Evolutionary conservation across 2,113 vertebrate species (phyloP).

Genomic region (Dromaius novaehollandiae): DNA sequence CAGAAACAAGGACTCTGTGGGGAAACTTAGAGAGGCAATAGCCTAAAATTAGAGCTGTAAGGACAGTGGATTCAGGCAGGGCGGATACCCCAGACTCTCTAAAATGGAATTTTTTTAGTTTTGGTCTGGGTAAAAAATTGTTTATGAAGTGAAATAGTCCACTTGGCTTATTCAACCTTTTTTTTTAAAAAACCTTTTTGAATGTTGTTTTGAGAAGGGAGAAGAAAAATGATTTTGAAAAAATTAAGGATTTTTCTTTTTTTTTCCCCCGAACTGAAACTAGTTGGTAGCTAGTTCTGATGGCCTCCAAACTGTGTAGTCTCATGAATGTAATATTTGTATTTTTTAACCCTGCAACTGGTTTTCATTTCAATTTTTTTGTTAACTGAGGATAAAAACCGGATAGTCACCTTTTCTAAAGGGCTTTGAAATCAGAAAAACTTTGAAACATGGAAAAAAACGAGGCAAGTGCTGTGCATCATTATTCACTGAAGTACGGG

Average conservation of each 20-base stretch:
- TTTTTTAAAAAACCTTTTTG: neutral
- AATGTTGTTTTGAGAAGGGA: neutral
- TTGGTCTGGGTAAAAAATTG: neutral
- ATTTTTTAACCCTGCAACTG: neutral
- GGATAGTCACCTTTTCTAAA: neutral
- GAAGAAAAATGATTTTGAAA: neutral
- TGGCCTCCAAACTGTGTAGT: neutral
- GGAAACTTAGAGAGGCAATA: neutral
- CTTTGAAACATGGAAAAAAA: neutral
- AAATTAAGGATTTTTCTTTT: neutral
- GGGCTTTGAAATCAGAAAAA: neutral
- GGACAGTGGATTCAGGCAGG: neutral
- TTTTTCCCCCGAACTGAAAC: neutral
- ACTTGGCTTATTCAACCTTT: neutral
- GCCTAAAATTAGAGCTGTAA: rapidly evolving
- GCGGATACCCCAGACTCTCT: neutral
- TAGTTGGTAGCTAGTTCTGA: neutral
- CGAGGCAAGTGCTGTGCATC: neutral
- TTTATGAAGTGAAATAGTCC: neutral
- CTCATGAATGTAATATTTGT: neutral
- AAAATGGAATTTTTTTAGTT: neutral
- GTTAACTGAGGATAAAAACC: neutral
- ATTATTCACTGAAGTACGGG: neutral
- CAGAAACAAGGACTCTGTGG: neutral
- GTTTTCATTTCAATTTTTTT: neutral